Evolutionary conservation across 2,797 vertebrate genomes (phyloP).

Genomic region (Hylomyscus alleni): DNA sequence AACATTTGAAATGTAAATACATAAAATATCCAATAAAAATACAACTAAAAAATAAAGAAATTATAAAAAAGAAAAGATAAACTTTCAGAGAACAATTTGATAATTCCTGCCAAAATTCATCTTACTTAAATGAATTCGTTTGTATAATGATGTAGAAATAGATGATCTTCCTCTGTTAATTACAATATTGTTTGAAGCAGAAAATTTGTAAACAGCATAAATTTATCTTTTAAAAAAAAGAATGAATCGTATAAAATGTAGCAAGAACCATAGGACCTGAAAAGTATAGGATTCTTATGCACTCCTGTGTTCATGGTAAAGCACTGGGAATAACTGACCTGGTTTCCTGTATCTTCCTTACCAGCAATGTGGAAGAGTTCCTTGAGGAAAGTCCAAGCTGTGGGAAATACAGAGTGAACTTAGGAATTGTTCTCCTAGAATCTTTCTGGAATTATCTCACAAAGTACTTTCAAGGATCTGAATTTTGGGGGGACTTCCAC

Average conservation of each 20-base stretch:
- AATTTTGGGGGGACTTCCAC: neutral
- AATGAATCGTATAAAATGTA: neutral
- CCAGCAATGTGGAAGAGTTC: neutral
- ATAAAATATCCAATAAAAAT: no score
- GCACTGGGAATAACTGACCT: neutral
- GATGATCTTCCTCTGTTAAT: no score
- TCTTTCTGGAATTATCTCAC: neutral
- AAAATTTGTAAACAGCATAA: no score
- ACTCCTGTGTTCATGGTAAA: neutral
- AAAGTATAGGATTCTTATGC: neutral
- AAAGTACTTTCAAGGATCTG: neutral
- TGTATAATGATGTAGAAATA: no score
- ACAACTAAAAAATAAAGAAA: no score
- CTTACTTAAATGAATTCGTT: no score
- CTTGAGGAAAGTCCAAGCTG: neutral
- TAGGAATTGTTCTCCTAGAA: neutral
- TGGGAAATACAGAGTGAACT: neutral
- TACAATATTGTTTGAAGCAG: no score
- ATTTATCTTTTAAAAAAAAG: no score
- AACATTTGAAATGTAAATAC: no score
- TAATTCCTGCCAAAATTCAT: no score
- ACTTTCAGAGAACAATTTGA: no score
- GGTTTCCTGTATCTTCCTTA: neutral
- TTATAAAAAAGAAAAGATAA: no score
- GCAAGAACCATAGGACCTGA: neutral